Percentiles rank a stretch among this genome's conserved stretches.
phyloP scores from a whole-genome alignment of 2,113 vertebrate species.

The Bubalus kerabau region DNA sequence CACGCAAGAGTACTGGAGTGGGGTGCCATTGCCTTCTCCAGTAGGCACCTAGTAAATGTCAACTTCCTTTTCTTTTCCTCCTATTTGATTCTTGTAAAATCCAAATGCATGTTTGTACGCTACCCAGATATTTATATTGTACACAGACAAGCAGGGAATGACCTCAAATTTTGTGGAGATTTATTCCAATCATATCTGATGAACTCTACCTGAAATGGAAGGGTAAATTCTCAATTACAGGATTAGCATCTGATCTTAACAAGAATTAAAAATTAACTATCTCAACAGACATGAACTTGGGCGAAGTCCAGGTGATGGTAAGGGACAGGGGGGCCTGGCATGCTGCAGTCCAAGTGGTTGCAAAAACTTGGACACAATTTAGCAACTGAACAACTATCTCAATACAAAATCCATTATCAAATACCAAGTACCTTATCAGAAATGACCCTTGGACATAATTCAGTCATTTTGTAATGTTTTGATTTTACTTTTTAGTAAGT shows the following conservation, averaged over 20 bases:
- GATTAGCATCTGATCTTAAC: background rate
- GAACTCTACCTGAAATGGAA: background rate
- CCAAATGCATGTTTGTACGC: background rate
- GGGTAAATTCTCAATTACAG: slow-evolving; percentile 27
- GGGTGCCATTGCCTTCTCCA: too few relatives aligned
- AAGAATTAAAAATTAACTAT: slow-evolving; percentile 27
- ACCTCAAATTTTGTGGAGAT: slow-evolving; percentile 16
- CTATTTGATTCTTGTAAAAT: background rate
- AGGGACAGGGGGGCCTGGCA: background rate
- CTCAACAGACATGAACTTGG: background rate
- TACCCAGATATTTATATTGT: background rate
- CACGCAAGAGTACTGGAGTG: too few relatives aligned
- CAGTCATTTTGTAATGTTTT: background rate
- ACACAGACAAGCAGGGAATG: background rate
- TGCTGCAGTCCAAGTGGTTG: background rate
- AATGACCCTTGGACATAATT: background rate
- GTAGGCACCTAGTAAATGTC: background rate
- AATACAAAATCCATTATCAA: slow-evolving; percentile 11
- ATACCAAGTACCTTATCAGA: slow-evolving; percentile 2
- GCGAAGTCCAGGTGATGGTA: background rate
- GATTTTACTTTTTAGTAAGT: background rate
- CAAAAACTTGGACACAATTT: background rate
- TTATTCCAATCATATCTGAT: background rate
- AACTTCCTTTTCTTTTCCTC: background rate
- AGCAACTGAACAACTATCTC: background rate